These are phyloP conservation scores for Vulpes lagopus DNA, from an alignment of 2,113 vertebrate species.

Conservation along the genomic window DNA sequence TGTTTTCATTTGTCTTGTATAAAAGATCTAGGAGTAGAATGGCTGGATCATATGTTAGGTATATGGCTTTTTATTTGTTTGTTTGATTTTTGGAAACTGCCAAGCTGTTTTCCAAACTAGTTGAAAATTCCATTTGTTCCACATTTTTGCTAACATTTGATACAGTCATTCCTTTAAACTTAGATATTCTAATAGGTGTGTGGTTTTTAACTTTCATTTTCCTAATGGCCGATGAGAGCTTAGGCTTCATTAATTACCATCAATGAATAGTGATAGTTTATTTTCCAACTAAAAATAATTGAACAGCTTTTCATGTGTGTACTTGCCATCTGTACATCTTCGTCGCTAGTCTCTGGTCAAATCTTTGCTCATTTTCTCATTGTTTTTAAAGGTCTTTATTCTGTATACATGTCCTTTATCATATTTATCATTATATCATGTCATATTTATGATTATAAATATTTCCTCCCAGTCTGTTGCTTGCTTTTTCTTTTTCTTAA, in stretches of 20 bases:
- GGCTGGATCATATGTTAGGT: not conserved
- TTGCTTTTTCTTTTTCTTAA: conserved; percentile 10
- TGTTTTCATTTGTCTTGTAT: not conserved
- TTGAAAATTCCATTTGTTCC: not conserved
- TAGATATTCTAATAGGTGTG: conserved; percentile 9
- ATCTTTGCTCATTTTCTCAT: conserved; percentile 41
- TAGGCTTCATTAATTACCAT: conserved; percentile 52
- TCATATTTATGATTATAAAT: not conserved
- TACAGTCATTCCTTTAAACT: not conserved
- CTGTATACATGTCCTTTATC: not conserved
- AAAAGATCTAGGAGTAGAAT: conserved; percentile 29
- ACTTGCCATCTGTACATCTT: conserved; percentile 46
- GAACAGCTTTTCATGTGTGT: conserved; percentile 16
- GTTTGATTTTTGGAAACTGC: conserved; percentile 21
- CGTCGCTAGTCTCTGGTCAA: conserved; percentile 6
- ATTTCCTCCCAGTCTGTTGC: not conserved
- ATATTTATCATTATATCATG: not conserved
- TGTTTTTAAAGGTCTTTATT: conserved; percentile 26
- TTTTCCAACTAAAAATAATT: conserved; percentile 17
- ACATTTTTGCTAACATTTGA: not conserved
- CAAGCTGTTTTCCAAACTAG: not conserved
- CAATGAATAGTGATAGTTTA: conserved; percentile 43
- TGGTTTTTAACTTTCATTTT: not conserved
- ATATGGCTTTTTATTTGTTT: not conserved
- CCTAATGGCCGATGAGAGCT: not conserved